Evolutionary conservation across 2,797 vertebrate genomes (phyloP), one percentile per base, ranked within the genome.

Genomic region (Serranus cabrilla): DNA sequence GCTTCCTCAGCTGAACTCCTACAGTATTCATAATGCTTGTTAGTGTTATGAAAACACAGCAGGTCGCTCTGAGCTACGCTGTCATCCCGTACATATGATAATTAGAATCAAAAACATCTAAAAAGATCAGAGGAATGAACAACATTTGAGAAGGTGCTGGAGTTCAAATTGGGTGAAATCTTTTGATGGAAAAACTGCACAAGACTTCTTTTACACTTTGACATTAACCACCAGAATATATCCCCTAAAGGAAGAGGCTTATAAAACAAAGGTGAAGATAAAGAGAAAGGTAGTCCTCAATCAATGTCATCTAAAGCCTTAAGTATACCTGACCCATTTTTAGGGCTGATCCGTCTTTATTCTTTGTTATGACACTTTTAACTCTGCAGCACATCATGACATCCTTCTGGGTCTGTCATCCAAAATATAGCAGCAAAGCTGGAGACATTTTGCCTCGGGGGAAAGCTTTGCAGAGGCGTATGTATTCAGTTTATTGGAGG

Each of bases 331-430:
- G 16, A 18, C 20, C 2, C 1, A 2, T 25, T 16, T 52, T 58
- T 8, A 7, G 17, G 17, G 25, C 14, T 21, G 42, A n/a, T 21
- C 23, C 21, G 66, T 37, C 27, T 76, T 34, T 18, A 40, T 51
- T 69, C 21, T 69, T 21, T 46, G n/a, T 52, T 12, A 69, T 9
- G 31, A 17, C 59, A 34, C 13, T 20, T 43, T 2, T 47, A 66
- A 43, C 2, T 60, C 62, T 59, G 13, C 37, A 75, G 76, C 78
- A 67, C 72, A 63, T 23, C 10, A 11, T 52, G 31, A 58, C 62
- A 56, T 70, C 55, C 7, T 13, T 27, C 39, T 17, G 40, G 39
- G n/a, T 55, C 46, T 68, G 45, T 68, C 51, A 13, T 25, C 17
- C 25, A 79, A 60, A 81, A 63, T 40, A 57, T 7, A 64, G 52